phyloP scores from a whole-genome alignment of 2,888 invertebrate species.

The Stenichneumon culpator region DNA sequence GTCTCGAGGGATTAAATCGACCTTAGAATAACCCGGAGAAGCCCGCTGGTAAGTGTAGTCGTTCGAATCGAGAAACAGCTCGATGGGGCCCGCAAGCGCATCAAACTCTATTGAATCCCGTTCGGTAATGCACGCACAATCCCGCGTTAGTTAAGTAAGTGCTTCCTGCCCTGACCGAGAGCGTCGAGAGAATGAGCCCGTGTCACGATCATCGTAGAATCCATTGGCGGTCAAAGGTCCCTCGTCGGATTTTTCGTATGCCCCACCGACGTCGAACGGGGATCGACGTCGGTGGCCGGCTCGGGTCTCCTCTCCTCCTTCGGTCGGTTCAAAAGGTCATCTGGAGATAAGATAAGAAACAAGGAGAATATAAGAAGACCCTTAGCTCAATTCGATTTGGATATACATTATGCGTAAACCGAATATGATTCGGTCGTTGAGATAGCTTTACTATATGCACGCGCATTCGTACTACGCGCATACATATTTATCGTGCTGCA shows the following conservation, averaged over 20 bases:
- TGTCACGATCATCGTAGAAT: constrained; percentile 59
- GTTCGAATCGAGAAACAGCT: constrained; percentile 53
- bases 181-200: constrained; percentile 77
- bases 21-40: neutral
- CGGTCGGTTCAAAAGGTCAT: constrained; percentile 59
- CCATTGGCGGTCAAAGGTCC: constrained; percentile 72
- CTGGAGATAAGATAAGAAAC: constrained; percentile 59
- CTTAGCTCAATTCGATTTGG: neutral
- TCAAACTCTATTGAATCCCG: constrained; percentile 73
- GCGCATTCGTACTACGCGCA: neutral
- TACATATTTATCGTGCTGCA: neutral
- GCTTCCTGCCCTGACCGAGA: constrained; percentile 80
- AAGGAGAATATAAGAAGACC: constrained; percentile 11
- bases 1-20: neutral
- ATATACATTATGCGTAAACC: neutral
- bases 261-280: constrained; percentile 29
- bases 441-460: neutral
- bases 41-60: constrained; percentile 40
- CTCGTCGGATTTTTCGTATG: constrained; percentile 22
- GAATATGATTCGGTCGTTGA: neutral
- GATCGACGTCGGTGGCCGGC: constrained; percentile 30
- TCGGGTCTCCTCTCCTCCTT: constrained; percentile 14
- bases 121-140: constrained; percentile 43
- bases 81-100: constrained; percentile 59
- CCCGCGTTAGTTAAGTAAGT: constrained; percentile 79